Percentiles rank a stretch among this genome's conserved stretches.
phyloP scores from a whole-genome alignment of 2,888 invertebrate genomes.

The Chrysina gloriosa region DNA sequence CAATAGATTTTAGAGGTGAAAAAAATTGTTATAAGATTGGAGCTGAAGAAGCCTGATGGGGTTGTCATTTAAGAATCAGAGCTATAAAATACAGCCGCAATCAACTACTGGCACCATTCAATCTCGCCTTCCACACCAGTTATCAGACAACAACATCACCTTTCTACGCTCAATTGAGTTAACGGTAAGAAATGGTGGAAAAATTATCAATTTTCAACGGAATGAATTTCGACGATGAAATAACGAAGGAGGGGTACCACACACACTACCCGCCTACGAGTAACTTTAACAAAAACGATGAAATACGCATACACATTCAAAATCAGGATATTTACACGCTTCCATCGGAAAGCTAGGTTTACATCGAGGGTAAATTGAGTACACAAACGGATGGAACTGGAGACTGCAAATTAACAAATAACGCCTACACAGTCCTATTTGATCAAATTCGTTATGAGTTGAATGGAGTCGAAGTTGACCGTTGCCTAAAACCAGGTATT shows the following conservation, averaged over 20 bases:
- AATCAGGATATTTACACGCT: conserved; percentile 42
- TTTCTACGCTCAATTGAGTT: conserved; percentile 24
- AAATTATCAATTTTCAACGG: conserved; percentile 24
- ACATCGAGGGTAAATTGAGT: neutral
- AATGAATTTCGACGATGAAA: conserved; percentile 32
- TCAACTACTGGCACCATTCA: conserved; percentile 39
- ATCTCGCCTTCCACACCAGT: neutral
- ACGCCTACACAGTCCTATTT: too few relatives aligned
- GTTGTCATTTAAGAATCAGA: neutral
- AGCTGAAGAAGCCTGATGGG: conserved; percentile 49
- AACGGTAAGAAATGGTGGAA: conserved; percentile 26
- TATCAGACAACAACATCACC: conserved; percentile 10
- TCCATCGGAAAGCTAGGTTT: conserved; percentile 38
- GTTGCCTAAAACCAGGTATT: conserved; percentile 55
- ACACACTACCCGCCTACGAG: conserved; percentile 39
- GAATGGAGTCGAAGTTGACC: too few relatives aligned
- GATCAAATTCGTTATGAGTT: too few relatives aligned
- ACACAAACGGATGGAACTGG: neutral
- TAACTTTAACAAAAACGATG: too few relatives aligned
- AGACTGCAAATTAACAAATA: too few relatives aligned
- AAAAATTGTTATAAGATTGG: conserved; percentile 47
- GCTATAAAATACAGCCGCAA: neutral
- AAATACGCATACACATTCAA: conserved; percentile 43
- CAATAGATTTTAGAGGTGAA: conserved; percentile 51
- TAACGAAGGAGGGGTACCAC: conserved; percentile 40